Base-by-base conservation (phyloP, 2,113 vertebrate species). In the Cephalopterus ornatus region DNA sequence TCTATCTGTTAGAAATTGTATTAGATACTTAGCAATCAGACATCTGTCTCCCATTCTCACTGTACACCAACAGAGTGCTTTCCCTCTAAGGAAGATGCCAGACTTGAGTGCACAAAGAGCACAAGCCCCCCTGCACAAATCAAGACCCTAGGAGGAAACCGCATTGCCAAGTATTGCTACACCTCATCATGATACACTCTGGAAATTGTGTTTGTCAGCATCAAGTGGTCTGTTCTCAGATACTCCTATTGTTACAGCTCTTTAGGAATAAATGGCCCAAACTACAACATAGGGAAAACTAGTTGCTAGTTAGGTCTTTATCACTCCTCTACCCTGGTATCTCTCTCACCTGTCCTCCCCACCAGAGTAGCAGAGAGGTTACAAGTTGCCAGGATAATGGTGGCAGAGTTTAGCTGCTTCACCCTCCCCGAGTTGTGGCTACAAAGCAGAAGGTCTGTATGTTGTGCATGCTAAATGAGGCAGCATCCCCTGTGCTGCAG, bases 361-460 rank as follows among this genome's bases (percentile, higher is more conserved):
- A 0, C 18, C 12, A 8, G 46, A 44, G 5, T 58, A 59, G 13
- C 41, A 35, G 7, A 41, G 13, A 6, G 71, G 15, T 37, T 46
- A 14, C 6, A 50, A 61, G 9, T 8, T 39, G 4, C 49, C 68
- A 61, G 46, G 26, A 41, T 30, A n/a, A 50, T 0, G 1, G 20
- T 22, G 12, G 15, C 41, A 61, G 24, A 52, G 41, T 20, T 70
- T 2, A 37, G 28, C 49, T 78, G 13, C 21, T 28, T n/a, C 17
- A 10, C 7, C 14, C 2, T n/a, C 2, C 6, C 41, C 0, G 1
- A 47, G 56, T 0, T 17, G 42, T 14, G 35, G 10, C 8, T 47
- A 6, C 33, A 70, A 55, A 30, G 15, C 62, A 42, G 24, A 63
- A 35, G 1, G 1, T 8, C 24, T 16, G 0, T 1, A 5, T 14